Conservation (phyloP, 2,888 invertebrate species). For the Eulithis testata region DNA sequence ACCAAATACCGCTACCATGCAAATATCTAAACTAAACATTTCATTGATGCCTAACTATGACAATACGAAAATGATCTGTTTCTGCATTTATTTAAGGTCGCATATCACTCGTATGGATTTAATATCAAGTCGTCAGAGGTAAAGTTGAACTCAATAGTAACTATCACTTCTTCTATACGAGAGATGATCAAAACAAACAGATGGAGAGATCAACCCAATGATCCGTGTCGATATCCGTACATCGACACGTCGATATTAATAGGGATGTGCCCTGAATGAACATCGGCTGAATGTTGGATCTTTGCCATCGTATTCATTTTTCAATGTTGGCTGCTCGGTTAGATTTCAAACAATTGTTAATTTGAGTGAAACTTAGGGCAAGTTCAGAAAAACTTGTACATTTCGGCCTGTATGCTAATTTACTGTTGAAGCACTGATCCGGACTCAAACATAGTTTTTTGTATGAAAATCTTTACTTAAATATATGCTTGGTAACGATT, state of each 20-base stretch:
- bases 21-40: neutral
- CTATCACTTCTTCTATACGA: conserved; percentile 3
- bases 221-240: conserved; percentile 30
- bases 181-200: conserved; percentile 7
- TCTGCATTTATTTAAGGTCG: neutral
- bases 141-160: neutral
- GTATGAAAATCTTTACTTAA: too few relatives aligned
- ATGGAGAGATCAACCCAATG: conserved; percentile 20
- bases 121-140: neutral
- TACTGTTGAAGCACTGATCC: too few relatives aligned
- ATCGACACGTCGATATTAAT: conserved; percentile 29
- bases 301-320: conserved; percentile 42
- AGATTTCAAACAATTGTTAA: conserved; percentile 22
- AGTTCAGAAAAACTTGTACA: neutral
- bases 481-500: too few relatives aligned
- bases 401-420: too few relatives aligned
- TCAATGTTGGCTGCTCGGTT: conserved; percentile 30
- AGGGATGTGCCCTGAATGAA: conserved; percentile 51
- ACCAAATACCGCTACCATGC: neutral
- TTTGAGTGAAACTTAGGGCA: conserved; percentile 3
- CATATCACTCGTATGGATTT: neutral
- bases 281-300: conserved; percentile 41
- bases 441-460: too few relatives aligned
- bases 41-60: neutral
- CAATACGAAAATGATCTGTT: neutral